Evolutionary conservation across 2,113 vertebrate genomes (phyloP).

Genomic region (Neodontobutis hainanensis): DNA sequence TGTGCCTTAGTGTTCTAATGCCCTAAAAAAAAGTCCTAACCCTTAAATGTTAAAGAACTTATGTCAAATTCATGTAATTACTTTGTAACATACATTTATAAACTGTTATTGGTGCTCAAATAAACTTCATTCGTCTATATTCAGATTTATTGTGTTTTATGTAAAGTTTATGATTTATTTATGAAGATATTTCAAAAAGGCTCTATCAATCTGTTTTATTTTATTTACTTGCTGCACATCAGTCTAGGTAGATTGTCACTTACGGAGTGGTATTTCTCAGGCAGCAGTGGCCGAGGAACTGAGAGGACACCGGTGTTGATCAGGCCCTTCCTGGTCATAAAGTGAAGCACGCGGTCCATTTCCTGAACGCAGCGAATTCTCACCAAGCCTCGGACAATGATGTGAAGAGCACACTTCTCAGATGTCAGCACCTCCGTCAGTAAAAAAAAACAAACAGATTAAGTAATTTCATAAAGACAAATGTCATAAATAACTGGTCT

Average conservation of each 20-base stretch:
- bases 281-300: slow-evolving; percentile 85
- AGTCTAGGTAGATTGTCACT: slow-evolving; percentile 37
- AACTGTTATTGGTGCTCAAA: no score
- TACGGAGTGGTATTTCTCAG: slow-evolving; percentile 86
- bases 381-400: slow-evolving; percentile 92
- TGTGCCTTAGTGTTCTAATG: no score
- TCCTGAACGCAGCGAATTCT: slow-evolving; percentile 94
- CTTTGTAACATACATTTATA: no score
- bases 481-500: no score
- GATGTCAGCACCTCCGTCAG: slow-evolving; percentile 89
- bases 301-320: slow-evolving; percentile 93
- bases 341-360: slow-evolving; percentile 90
- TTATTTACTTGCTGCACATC: neutral
- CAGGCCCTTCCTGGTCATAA: slow-evolving; percentile 95
- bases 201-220: neutral
- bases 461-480: no score
- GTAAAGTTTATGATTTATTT: neutral
- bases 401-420: slow-evolving; percentile 86
- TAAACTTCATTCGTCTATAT: no score
- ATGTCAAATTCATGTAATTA: no score
- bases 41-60: no score
- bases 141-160: no score
- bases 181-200: neutral
- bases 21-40: no score
- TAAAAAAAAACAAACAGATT: neutral